Conservation (phyloP, 2,113 vertebrate genomes). For the Daboia siamensis region DNA sequence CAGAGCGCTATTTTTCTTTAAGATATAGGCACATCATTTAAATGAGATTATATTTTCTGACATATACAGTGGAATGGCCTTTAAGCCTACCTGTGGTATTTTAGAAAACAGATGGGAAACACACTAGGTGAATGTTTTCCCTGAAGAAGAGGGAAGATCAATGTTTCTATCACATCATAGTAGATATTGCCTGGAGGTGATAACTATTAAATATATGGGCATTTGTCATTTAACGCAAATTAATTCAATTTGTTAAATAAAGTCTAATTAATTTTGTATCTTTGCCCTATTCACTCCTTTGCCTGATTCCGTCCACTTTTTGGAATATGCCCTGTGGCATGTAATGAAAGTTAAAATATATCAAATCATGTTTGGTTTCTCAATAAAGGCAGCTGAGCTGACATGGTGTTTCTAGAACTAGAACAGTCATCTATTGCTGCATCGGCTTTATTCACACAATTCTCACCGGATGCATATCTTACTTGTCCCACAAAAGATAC, state of each 20-base stretch:
- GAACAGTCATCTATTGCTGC: background rate
- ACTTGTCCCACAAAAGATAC: background rate
- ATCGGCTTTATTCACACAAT: background rate
- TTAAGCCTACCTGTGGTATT: conserved; percentile 62
- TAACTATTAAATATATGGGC: background rate
- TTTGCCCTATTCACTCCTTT: background rate
- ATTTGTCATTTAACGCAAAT: background rate
- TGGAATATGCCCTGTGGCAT: background rate
- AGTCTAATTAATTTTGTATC: background rate
- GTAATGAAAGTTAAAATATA: background rate
- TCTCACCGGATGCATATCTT: background rate
- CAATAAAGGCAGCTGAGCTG: background rate
- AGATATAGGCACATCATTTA: conserved; percentile 44
- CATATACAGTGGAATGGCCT: conserved; percentile 63
- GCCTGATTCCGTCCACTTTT: background rate
- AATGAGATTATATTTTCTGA: background rate
- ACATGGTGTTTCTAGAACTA: background rate
- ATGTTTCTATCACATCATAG: conserved; percentile 53
- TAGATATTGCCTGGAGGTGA: conserved; percentile 41
- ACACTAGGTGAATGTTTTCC: conserved; percentile 45
- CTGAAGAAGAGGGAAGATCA: conserved; percentile 41
- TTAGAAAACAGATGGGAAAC: conserved; percentile 64
- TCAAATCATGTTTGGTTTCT: background rate
- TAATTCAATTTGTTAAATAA: background rate
- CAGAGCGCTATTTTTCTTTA: background rate